Conservation (phyloP, 2,797 vertebrate species). For the Podargus strigoides region DNA sequence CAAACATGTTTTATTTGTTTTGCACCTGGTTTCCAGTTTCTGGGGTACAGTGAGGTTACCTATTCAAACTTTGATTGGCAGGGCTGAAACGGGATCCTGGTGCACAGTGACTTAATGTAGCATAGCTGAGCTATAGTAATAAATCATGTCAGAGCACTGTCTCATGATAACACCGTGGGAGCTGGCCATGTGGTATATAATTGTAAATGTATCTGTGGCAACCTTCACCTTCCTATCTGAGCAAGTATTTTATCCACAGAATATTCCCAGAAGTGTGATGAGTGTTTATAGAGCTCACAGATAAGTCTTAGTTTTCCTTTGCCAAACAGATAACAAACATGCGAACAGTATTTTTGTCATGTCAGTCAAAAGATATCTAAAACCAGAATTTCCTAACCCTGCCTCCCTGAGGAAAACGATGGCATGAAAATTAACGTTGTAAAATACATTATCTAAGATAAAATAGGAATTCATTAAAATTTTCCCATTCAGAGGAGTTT, state of each 20-base stretch:
- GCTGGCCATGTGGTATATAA: not conserved
- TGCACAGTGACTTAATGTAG: not conserved
- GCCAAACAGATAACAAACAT: constrained; percentile 33
- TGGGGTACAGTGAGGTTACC: not conserved
- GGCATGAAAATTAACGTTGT: not conserved
- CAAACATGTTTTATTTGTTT: not conserved
- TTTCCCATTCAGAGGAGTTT: not conserved
- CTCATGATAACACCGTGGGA: not conserved
- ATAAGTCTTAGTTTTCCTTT: constrained; percentile 30
- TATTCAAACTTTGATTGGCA: not conserved
- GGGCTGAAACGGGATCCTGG: not conserved
- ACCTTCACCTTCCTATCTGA: constrained; percentile 17
- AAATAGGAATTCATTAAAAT: not conserved
- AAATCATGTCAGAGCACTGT: not conserved
- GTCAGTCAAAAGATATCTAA: constrained; percentile 49
- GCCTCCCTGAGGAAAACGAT: not conserved
- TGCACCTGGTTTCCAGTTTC: not conserved
- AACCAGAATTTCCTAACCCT: constrained; percentile 29
- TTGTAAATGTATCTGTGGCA: constrained; percentile 12
- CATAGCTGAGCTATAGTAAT: not conserved
- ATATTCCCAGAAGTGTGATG: constrained; percentile 36
- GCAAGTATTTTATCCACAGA: not conserved
- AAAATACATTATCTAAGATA: not conserved
- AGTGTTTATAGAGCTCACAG: constrained; percentile 25
- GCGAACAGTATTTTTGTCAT: constrained; percentile 16